phyloP scores from a whole-genome alignment of 1,140 invertebrate species.

The Drosophila melanogaster region DNA sequence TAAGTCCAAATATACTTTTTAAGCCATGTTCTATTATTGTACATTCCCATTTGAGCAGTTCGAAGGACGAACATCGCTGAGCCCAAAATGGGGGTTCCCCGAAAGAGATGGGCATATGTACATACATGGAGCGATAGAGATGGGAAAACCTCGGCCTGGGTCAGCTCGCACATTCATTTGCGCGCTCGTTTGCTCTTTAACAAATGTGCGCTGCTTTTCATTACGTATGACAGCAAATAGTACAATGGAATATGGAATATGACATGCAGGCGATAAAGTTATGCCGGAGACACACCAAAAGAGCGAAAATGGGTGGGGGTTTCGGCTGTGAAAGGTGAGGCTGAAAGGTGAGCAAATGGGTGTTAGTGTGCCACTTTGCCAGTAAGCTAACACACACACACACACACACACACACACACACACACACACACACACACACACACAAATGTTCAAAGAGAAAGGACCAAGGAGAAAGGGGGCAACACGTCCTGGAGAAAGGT shows the following conservation, averaged over 20 bases:
- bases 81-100: constrained; percentile 1
- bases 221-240: constrained; percentile 81
- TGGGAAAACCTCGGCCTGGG: constrained; percentile 44
- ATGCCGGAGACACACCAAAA: constrained; percentile 55
- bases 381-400: constrained; percentile 15
- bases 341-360: constrained; percentile 65
- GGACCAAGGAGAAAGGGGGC: constrained; percentile 20
- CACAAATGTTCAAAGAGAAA: constrained; percentile 3
- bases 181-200: constrained; percentile 75
- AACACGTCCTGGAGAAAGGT: constrained; percentile 35
- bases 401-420: constrained; percentile 1
- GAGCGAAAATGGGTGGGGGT: constrained; percentile 5
- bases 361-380: constrained; percentile 65
- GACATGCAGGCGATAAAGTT: constrained; percentile 82
- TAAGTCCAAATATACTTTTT: background rate
- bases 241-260: constrained; percentile 78
- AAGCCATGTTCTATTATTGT: too few species aligned
- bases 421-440: constrained; percentile 7
- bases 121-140: background rate
- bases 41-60: background rate
- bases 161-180: constrained; percentile 79
- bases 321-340: constrained; percentile 18
- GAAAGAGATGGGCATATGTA: background rate
- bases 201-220: constrained; percentile 78
- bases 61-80: constrained; percentile 4